Evolutionary conservation across 1,140 invertebrate species (phyloP), one percentile per base, ranked within the genome.

Genomic region (Epicauta chinensis): DNA sequence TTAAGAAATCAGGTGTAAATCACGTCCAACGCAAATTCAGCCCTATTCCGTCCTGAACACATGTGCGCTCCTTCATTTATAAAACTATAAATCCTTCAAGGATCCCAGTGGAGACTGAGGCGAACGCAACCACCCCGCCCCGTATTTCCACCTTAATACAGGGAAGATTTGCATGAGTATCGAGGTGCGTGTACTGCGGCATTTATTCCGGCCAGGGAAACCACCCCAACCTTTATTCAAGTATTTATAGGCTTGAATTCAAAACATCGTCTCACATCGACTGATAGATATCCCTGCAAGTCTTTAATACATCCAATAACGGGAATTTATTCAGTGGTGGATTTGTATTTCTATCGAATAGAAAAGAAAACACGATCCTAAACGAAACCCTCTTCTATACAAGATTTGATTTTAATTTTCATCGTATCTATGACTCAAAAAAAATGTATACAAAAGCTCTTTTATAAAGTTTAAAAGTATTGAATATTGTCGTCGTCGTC

Each of bases 81-180:
- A 49, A 49, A 49, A 49, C 46, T 39, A 49, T 49, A 49, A 49
- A 49, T 49, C 46, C 46, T 39, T 49, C 46, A 49, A 49, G 46
- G 36, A 49, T 47, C 34, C 45, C 45, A 43, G 13, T 12, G 17
- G 41, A 43, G 41, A 23, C 42, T 16, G 46, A 29, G 34, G n/a
- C n/a, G n/a, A 38, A 45, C 10, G n/a, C 16, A 29, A 34, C 16
- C 10, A 34, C 3, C 11, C 32, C 7, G 7, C 5, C 32, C 3
- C 0, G 32, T 34, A 10, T 30, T 30, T 5, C 29, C 10, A 30
- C 10, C 4, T 30, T n/a, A 11, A 11, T 34, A 34, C 11, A 32
- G 41, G 51, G 44, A 53, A 45, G 46, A 57, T 57, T 57, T 57
- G 55, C 55, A 57, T 57, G 55, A 57, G 45, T 53, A 51, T 57